Base-by-base conservation (phyloP, 2,797 vertebrate species). In the Bradypus variegatus region DNA sequence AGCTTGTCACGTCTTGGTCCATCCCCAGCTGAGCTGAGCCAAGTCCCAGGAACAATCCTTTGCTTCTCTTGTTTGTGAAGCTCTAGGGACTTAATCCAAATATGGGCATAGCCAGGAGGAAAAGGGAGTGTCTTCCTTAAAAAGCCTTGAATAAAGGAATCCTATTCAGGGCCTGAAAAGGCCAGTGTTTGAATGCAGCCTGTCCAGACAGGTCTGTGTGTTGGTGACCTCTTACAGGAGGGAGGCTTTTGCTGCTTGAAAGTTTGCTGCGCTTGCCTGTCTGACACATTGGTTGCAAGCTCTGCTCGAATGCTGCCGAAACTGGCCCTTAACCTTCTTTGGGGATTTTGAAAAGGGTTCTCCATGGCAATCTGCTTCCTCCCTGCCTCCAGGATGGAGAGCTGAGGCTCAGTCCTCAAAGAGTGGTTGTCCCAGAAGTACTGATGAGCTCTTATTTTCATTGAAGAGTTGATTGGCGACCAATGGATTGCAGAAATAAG, bases 101-200 rank as follows among this genome's bases (percentile, higher is more conserved):
- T 23, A 70, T 18, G 88, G 83, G 62, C 80, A 69, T 45, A 95
- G 95, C 96, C 95, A 94, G 93, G 93, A 96, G 96, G 95, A 95
- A 97, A 96, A 96, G 96, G 97, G 96, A 86, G 96, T 96, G 97
- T 96, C 95, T 95, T 95, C 93, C 96, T 96, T 95, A 87, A 96
- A 96, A 95, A 96, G 96, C 92, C 65, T 33, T 6, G 36, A 89
- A 95, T 94, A 96, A 97, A 97, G 97, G 94, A 94, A 95, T 96
- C 94, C 94, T 95, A 91, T 96, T 96, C 96, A 94, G 95, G 95
- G 91, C 93, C 96, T 97, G 96, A 95, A 96, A 96, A 96, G 95
- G 92, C 93, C 95, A 91, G 62, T 94, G 95, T 96, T 96, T 93
- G 95, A 96, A 96, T 89, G 64, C 94, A 89, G 96, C 97, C 96